Base-by-base conservation (phyloP, 2,888 invertebrate species). In the Pristionchus japonicus region DNA sequence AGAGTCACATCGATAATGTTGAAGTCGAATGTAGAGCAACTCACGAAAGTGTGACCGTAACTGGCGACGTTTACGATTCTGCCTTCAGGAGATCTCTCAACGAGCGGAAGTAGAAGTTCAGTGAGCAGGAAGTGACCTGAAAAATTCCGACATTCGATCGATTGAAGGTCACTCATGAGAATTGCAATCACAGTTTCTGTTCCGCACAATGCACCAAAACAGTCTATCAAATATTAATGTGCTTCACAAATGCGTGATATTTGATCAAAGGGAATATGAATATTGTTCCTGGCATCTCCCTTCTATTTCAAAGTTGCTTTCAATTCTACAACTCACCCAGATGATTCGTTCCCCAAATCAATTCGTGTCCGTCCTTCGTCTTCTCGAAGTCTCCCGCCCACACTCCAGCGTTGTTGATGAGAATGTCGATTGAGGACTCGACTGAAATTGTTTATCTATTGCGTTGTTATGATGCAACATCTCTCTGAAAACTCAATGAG, bases 261-360 rank as follows among this genome's bases (percentile, higher is more conserved):
- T 57, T 57, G 57, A 7, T 6, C 17, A 17, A n/a, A n/a, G n/a
- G n/a, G n/a, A n/a, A n/a, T n/a, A n/a, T n/a, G n/a, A n/a, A n/a
- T n/a, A n/a, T n/a, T n/a, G n/a, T n/a, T n/a, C n/a, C n/a, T n/a
- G n/a, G n/a, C n/a, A n/a, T n/a, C n/a, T n/a, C n/a, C n/a, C n/a
- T n/a, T n/a, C n/a, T n/a, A n/a, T n/a, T n/a, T n/a, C n/a, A n/a
- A n/a, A n/a, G n/a, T n/a, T n/a, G n/a, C n/a, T n/a, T n/a, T n/a
- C n/a, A n/a, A n/a, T n/a, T n/a, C n/a, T n/a, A n/a, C n/a, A n/a
- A 27, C 20, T 23, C n/a, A 4, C 97, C 97, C 92, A 98, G 95
- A 95, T 97, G 97, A 95, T 98, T 98, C 13, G 97, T 96, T 87
- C 96, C 97, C 95, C 97, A 96, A 93, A 98, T 97, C 23, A 96